phyloP scores from a whole-genome alignment of 2,888 invertebrate species.

The Parnassius glacialis region DNA sequence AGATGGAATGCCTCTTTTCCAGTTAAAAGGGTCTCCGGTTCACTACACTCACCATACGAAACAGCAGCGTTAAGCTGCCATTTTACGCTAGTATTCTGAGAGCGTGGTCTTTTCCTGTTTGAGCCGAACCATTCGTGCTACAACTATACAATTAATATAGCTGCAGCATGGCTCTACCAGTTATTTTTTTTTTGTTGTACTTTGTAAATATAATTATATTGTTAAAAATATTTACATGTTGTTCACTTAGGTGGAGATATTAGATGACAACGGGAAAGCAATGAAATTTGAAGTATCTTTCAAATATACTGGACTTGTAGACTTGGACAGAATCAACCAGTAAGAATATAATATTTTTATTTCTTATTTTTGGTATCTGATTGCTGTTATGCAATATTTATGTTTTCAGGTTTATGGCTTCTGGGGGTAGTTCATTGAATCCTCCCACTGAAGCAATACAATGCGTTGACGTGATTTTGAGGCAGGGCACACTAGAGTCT shows the following conservation, averaged over 20 bases:
- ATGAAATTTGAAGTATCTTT: slow-evolving; percentile 73
- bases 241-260: slow-evolving; percentile 47
- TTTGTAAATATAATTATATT: too few species aligned
- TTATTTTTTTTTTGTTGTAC: too few species aligned
- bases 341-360: slow-evolving; percentile 37
- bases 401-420: slow-evolving; percentile 57
- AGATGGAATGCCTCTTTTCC: too few species aligned
- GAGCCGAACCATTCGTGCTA: too few species aligned
- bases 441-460: slow-evolving; percentile 84
- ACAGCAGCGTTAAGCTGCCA: too few species aligned
- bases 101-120: too few species aligned
- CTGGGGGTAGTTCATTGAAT: slow-evolving; percentile 53
- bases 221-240: too few species aligned
- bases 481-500: slow-evolving; percentile 86
- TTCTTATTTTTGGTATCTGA: background rate
- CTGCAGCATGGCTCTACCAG: too few species aligned
- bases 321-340: slow-evolving; percentile 66
- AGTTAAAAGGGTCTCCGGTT: too few species aligned
- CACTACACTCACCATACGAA: too few species aligned
- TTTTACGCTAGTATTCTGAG: too few species aligned
- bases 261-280: slow-evolving; percentile 52
- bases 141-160: too few species aligned
- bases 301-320: slow-evolving; percentile 77
- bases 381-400: background rate
- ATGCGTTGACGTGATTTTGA: slow-evolving; percentile 92